Conservation (phyloP, 2,113 vertebrate species). For the human (Homo sapiens) region DNA sequence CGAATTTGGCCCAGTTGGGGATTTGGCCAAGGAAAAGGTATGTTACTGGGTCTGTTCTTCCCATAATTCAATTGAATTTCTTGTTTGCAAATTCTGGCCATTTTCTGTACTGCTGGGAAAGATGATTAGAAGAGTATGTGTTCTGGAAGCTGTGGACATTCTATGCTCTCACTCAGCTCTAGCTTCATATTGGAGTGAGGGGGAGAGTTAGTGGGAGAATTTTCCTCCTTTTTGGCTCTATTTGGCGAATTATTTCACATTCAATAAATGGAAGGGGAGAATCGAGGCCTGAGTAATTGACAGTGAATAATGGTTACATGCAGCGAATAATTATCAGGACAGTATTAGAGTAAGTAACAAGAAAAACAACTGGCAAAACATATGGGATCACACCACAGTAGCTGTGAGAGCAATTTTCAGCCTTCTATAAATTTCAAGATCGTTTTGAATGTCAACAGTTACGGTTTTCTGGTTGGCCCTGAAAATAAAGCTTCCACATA, state of each 20-base stretch:
- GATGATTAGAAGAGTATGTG: neutral
- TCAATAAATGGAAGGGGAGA: slow-evolving; percentile 4
- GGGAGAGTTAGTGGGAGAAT: neutral
- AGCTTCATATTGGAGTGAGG: neutral
- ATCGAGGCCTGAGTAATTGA: slow-evolving; percentile 30
- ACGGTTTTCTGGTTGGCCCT: neutral
- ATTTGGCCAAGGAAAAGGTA: neutral
- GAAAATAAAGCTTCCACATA: neutral
- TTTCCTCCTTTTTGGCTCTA: neutral
- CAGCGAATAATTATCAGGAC: slow-evolving; percentile 40
- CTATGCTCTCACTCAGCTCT: neutral
- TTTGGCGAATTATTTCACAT: neutral
- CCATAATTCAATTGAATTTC: neutral
- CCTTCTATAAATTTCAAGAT: slow-evolving; percentile 16
- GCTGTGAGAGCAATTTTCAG: slow-evolving; percentile 36
- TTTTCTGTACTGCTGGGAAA: neutral
- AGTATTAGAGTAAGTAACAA: neutral
- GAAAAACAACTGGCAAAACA: slow-evolving; percentile 40
- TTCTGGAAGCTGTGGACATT: neutral
- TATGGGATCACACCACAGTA: neutral
- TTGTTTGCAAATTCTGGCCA: neutral
- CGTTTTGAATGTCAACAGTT: neutral
- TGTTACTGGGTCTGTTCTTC: neutral
- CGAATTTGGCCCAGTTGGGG: neutral
- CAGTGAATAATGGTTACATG: neutral